Conservation (phyloP, 2,113 vertebrate genomes). For the Burhinus bistriatus region DNA sequence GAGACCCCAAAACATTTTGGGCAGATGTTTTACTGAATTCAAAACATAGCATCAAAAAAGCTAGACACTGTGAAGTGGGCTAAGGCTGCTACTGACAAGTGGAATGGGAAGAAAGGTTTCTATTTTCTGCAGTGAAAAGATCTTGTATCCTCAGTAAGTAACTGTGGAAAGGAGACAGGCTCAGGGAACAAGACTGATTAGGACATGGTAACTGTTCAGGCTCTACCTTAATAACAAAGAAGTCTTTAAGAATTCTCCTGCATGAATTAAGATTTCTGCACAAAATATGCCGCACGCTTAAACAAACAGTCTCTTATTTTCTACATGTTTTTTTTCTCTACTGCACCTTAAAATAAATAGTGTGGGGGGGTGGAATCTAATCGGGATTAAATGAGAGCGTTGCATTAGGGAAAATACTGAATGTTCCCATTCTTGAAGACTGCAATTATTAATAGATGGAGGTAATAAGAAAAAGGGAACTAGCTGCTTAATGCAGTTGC, state of each 20-base stretch:
- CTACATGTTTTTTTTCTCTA: background rate
- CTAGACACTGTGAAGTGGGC: background rate
- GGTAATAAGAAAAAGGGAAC: background rate
- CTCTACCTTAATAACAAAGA: conserved; percentile 38
- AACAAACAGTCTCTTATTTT: conserved; percentile 41
- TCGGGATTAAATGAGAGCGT: background rate
- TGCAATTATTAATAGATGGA: background rate
- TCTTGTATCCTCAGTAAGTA: background rate
- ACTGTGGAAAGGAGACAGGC: background rate
- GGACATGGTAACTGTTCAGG: background rate
- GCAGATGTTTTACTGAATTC: background rate
- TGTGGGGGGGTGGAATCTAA: background rate
- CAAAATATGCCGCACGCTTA: background rate
- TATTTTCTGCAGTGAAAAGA: background rate
- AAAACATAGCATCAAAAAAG: background rate
- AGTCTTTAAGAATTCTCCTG: conserved; percentile 35
- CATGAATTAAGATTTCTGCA: conserved; percentile 15
- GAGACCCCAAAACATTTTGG: background rate
- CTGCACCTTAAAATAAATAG: conserved; percentile 34
- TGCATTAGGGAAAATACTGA: conserved; percentile 29
- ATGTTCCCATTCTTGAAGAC: background rate
- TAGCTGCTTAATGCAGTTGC: background rate
- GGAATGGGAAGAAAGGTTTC: background rate
- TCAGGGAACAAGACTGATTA: background rate
- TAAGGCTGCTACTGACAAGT: background rate